Conservation (phyloP, 2,113 vertebrate species). For the Callochromis pleurospilus region DNA sequence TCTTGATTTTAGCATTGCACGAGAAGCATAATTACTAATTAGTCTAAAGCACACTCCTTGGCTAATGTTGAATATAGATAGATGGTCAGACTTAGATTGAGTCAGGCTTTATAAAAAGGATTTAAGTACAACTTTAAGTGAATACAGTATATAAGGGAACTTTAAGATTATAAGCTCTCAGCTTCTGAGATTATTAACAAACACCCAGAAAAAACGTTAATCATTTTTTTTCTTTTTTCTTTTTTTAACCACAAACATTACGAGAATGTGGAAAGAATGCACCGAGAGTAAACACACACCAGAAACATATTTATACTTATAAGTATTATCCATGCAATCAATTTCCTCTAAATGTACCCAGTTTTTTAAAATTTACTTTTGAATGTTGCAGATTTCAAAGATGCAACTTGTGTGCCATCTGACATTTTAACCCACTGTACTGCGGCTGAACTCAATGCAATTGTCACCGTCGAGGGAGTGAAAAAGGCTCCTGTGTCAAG, state of each 20-base stretch:
- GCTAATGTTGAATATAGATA: constrained; percentile 43
- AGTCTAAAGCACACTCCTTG: constrained; percentile 11
- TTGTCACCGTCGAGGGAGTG: constrained; percentile 40
- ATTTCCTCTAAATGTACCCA: background rate
- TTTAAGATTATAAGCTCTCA: background rate
- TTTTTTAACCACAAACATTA: background rate
- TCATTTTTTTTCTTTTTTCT: constrained; percentile 42
- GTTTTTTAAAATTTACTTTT: background rate
- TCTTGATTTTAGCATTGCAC: background rate
- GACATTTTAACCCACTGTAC: constrained; percentile 52
- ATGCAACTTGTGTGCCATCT: background rate
- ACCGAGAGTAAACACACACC: background rate
- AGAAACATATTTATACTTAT: background rate
- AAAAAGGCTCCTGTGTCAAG: constrained; percentile 64
- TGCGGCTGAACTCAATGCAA: constrained; percentile 41
- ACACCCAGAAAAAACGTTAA: constrained; percentile 28
- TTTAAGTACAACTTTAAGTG: constrained; percentile 3
- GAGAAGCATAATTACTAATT: constrained; percentile 12
- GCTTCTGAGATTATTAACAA: constrained; percentile 21
- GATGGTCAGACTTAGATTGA: background rate
- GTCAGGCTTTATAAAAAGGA: background rate
- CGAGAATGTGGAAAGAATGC: background rate
- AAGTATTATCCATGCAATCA: background rate
- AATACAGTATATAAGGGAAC: constrained; percentile 21
- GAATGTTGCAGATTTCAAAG: background rate